Evolutionary conservation across 1,140 invertebrate species (phyloP), one percentile per base, ranked within the genome.

Genomic region (Apocrypta bakeri): DNA sequence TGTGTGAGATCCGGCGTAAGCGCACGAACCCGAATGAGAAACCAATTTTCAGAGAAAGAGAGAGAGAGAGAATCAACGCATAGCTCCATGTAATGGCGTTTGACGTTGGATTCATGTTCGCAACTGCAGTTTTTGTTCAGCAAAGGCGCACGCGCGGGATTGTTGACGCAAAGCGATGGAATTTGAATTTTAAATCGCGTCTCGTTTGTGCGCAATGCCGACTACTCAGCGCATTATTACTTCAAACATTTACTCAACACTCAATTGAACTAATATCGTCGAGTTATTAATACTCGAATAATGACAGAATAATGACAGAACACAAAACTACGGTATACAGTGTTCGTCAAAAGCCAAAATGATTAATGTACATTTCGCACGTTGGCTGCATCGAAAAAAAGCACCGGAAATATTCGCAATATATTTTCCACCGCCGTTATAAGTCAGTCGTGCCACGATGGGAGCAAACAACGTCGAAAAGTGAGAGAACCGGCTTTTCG

Each of bases 31-130:
- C 25, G 40, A 69, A 69, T 79, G 77, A 79, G 63, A 29, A 79
- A 69, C 24, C 48, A 69, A 79, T 79, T 79, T 76, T 17, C 48
- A 21, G 48, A 56, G 48, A 37, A 9, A 9, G 33, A 37, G 33
- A 37, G 33, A 37, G 33, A 56, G 48, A 56, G 48, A 56, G 48
- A 48, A 17, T 48, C 42, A 48, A 17, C 42, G 17, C 40, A 42
- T 42, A 42, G 3, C 42, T 48, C 12, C 4, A 0, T 17, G 42
- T 56, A 56, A 56, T 17, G 48, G 21, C 48, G 17, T 56, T 56
- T 56, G 21, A 56, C 48, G 48, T 56, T n/a, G 21, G 21, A 56
- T 56, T 56, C 48, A 56, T n/a, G 48, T 21, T 17, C 21, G 17
- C 17, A 0, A n/a, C 17, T 4, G 21, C 48, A 56, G 48, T 56